Evolutionary conservation across 2,888 invertebrate genomes (phyloP).

Genomic region (Megamerina dolium): DNA sequence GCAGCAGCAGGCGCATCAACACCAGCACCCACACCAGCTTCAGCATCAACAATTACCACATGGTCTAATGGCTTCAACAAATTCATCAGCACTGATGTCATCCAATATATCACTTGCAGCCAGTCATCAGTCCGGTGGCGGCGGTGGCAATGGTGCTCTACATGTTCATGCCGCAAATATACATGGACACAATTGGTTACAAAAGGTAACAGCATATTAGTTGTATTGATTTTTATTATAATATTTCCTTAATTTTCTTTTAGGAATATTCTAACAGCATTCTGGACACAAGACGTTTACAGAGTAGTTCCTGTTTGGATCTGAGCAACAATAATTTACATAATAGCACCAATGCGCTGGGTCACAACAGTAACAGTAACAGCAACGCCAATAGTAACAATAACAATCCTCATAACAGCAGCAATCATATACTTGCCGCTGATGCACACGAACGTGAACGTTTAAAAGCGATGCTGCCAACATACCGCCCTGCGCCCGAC

Average conservation of each 20-base stretch:
- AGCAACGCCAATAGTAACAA: constrained; percentile 42
- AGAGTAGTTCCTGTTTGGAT: constrained; percentile 48
- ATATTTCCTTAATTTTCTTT: constrained; percentile 8
- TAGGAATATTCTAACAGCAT: constrained; percentile 32
- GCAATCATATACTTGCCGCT: constrained; percentile 22
- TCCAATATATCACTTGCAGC: constrained; percentile 45
- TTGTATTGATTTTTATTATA: background rate
- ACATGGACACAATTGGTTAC: constrained; percentile 29
- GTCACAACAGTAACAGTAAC: constrained; percentile 38
- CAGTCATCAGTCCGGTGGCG: constrained; percentile 43
- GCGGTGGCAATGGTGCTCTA: constrained; percentile 34
- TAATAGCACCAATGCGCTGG: constrained; percentile 26
- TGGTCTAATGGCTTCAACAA: constrained; percentile 31
- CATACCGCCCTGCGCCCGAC: constrained; percentile 86
- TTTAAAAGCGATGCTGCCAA: constrained; percentile 69
- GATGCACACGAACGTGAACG: constrained; percentile 49
- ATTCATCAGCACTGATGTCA: constrained; percentile 43
- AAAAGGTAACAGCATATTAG: constrained; percentile 19
- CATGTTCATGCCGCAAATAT: constrained; percentile 30
- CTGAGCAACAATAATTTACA: constrained; percentile 46
- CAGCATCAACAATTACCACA: constrained; percentile 31
- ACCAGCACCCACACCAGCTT: constrained; percentile 11
- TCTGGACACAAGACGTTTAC: constrained; percentile 34
- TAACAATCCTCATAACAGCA: constrained; percentile 24
- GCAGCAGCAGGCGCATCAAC: too few species aligned